Percentiles rank a stretch among this genome's conserved stretches.
These are phyloP conservation scores for Dicentrarchus labrax DNA, from an alignment of 2,113 vertebrate genomes.

Conservation along the genomic window DNA sequence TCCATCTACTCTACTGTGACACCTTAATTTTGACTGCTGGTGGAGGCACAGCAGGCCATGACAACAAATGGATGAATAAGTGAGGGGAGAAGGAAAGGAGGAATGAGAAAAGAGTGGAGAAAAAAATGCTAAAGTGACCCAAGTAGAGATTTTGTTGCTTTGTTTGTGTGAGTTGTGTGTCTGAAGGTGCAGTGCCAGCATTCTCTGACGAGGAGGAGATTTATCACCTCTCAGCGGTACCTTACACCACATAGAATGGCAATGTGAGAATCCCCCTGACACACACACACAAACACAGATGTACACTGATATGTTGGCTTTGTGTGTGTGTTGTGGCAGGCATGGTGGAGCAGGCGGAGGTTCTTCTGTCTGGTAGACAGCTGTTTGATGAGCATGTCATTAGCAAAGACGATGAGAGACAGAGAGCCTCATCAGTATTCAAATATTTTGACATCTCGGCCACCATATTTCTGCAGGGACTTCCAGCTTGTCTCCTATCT, in stretches of 20 bases:
- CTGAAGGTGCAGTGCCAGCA: conserved; percentile 41
- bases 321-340: conserved; percentile 86
- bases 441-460: conserved; percentile 91
- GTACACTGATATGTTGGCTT: conserved; percentile 55
- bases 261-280: conserved; percentile 81
- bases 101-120: conserved; percentile 84
- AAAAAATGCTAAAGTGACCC: conserved; percentile 82
- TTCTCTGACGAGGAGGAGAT: conserved; percentile 60
- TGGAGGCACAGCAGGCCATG: conserved; percentile 89
- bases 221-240: conserved; percentile 53
- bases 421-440: conserved; percentile 95
- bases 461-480: conserved; percentile 51
- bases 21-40: conserved; percentile 88
- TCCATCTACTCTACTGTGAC: conserved; percentile 89
- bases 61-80: conserved; percentile 46
- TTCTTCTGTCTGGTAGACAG: conserved; percentile 91
- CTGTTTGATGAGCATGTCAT: conserved; percentile 93
- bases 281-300: conserved; percentile 65
- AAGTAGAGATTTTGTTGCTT: conserved; percentile 22
- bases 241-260: conserved; percentile 77
- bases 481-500: conserved; percentile 29
- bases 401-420: conserved; percentile 87
- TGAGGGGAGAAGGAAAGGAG: conserved; percentile 32
- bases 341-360: conserved; percentile 85
- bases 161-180: conserved; percentile 79